Conservation (phyloP, 2,797 vertebrate species). For the Phalloptychus januarius region DNA sequence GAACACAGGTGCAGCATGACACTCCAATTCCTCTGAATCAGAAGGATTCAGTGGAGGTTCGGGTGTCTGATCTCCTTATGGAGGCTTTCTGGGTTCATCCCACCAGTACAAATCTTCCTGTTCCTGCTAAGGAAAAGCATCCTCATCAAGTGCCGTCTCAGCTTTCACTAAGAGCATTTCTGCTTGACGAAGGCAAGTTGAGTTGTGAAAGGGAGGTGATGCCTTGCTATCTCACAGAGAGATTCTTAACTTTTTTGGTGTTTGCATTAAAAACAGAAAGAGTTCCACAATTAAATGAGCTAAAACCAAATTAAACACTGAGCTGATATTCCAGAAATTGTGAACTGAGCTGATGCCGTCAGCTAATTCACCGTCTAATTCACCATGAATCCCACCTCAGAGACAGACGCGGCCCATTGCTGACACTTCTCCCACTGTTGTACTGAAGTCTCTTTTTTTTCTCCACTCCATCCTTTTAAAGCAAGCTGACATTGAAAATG, state of each 20-base stretch:
- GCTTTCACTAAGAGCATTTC: neutral
- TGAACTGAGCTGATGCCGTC: conserved; percentile 11
- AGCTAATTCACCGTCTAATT: too few species aligned
- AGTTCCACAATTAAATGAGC: neutral
- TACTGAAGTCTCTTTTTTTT: conserved; percentile 26
- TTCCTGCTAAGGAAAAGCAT: neutral
- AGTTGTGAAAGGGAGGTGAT: neutral
- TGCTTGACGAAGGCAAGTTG: neutral
- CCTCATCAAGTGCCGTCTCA: neutral
- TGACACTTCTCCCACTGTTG: conserved; percentile 21
- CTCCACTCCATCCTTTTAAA: conserved; percentile 51
- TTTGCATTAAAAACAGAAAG: neutral
- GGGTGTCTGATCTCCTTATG: neutral
- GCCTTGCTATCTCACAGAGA: neutral
- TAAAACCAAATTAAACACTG: neutral
- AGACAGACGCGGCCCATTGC: conserved; percentile 40
- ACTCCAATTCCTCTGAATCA: neutral
- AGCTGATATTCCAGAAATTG: neutral
- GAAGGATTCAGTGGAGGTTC: neutral
- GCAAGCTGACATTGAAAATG: conserved; percentile 38
- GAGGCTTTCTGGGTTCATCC: neutral
- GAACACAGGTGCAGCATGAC: too few species aligned
- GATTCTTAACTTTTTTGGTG: neutral
- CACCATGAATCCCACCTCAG: conserved; percentile 11
- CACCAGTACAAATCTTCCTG: neutral